phyloP scores from a whole-genome alignment of 2,113 vertebrate genomes.

The Percina caprodes region DNA sequence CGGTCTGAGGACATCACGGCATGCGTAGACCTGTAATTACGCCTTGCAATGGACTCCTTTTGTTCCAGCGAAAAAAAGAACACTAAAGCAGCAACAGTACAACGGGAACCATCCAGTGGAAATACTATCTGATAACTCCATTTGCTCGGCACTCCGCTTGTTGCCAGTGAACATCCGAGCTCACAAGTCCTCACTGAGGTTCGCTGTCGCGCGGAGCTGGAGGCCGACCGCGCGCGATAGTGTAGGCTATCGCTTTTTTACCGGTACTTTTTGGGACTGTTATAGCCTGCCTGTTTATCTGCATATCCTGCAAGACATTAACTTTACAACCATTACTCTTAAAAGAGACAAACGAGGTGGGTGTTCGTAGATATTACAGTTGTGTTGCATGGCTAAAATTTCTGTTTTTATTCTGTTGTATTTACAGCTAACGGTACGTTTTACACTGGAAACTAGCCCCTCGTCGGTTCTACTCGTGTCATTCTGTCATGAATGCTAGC shows the following conservation, averaged over 20 bases:
- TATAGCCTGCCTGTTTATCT: constrained; percentile 42
- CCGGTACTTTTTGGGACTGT: constrained; percentile 59
- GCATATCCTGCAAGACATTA: constrained; percentile 17
- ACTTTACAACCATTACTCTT: constrained; percentile 70
- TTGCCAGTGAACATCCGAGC: constrained; percentile 48
- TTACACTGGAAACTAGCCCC: background rate
- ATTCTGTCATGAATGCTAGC: constrained; percentile 1
- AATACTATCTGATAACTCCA: constrained; percentile 87
- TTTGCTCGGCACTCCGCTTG: constrained; percentile 70
- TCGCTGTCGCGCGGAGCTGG: constrained; percentile 52
- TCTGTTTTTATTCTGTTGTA: background rate
- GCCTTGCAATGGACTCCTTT: constrained; percentile 70
- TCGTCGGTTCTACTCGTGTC: background rate
- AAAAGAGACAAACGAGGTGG: constrained; percentile 75
- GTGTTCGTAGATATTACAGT: constrained; percentile 43
- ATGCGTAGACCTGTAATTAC: constrained; percentile 33
- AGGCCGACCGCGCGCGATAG: constrained; percentile 48
- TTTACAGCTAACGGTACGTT: background rate
- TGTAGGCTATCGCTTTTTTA: constrained; percentile 15
- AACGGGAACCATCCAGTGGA: constrained; percentile 75
- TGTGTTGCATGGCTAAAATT: background rate
- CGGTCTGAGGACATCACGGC: constrained; percentile 45
- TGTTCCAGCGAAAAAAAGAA: constrained; percentile 53
- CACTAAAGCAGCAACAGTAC: constrained; percentile 53
- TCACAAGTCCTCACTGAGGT: constrained; percentile 41